A percentile compares a stretch with the other conserved stretches of the same genome.
phyloP scores from a whole-genome alignment of 1,140 invertebrate genomes.

The Bombyx mandarina region DNA sequence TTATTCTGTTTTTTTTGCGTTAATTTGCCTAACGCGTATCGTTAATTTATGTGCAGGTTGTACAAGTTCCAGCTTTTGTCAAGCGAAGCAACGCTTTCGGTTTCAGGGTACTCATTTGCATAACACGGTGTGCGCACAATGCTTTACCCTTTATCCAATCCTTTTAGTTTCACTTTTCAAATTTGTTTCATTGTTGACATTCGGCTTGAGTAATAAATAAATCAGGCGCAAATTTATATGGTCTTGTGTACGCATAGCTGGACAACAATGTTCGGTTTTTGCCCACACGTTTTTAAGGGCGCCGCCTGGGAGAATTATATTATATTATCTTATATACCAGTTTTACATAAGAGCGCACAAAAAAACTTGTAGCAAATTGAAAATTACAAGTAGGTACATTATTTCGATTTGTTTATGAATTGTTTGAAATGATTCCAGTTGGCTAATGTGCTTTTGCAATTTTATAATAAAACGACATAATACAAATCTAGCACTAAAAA shows the following conservation, averaged over 20 bases:
- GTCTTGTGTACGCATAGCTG: conserved; percentile 32
- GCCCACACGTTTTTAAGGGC: not conserved
- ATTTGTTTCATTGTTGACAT: conserved; percentile 61
- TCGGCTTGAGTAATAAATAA: conserved; percentile 65
- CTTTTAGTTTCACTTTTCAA: conserved; percentile 66
- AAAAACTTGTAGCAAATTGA: too few relatives aligned
- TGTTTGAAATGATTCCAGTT: too few relatives aligned
- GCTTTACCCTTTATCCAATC: conserved; percentile 50
- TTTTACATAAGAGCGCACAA: too few relatives aligned
- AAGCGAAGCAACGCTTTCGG: conserved; percentile 45
- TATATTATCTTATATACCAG: too few relatives aligned
- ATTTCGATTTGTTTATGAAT: too few relatives aligned
- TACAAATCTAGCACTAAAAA: too few relatives aligned
- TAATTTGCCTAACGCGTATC: conserved; percentile 63
- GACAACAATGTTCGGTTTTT: conserved; percentile 34
- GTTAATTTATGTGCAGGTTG: conserved; percentile 65
- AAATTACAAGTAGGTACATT: too few relatives aligned
- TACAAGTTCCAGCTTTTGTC: conserved; percentile 40
- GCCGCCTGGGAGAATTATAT: too few relatives aligned
- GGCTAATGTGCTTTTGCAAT: too few relatives aligned
- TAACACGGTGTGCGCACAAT: conserved; percentile 55
- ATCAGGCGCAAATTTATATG: conserved; percentile 53
- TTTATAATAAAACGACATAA: too few relatives aligned
- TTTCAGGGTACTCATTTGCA: conserved; percentile 68
- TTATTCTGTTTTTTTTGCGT: conserved; percentile 23